Evolutionary conservation across 2,797 vertebrate species (phyloP), one percentile per base, ranked within the genome.

Genomic region (Chloroceryle inda): DNA sequence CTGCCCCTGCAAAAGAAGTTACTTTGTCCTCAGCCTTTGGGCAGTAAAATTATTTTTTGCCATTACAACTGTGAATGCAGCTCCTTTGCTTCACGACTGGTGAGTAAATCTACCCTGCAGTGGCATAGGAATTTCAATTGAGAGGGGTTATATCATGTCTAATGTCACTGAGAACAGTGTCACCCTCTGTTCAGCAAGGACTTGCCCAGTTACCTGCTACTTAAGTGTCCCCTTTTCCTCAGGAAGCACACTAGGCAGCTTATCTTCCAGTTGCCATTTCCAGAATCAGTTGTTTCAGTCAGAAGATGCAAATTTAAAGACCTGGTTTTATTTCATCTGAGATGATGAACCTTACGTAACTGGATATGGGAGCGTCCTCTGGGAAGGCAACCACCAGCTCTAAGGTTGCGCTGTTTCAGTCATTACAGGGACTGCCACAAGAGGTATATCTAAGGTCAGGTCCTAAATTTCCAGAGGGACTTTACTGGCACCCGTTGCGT

Each of bases 401-500:
- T 35, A 1, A 49, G 50, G 13, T 12, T 52, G 10, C 20, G 21
- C 35, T 74, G 27, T 69, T 93, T 59, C 16, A 19, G 40, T 56
- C 24, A 1, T 38, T 42, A 20, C 29, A 44, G 72, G 45, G 33
- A 5, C 44, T 44, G 50, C 74, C 37, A 22, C 0, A 2, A 69
- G 86, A 67, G 31, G 75, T 72, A 12, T 64, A 63, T 33, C 69
- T 81, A 42, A 92, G 94, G 87, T 63, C 91, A 85, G 16, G 19
- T 64, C 78, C 74, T 67, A 18, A 5, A 75, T 80, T 96, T 94
- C 83, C 55, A 59, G 27, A 44, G 37, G 22, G 33, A 49, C 56
- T 83, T 68, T 59, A 68, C 7, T 8, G 13, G 67, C 59, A 26
- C 52, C 50, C 27, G n/a, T 31, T 58, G 78, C 85, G 42, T n/a